Percentiles rank a stretch among this genome's conserved stretches.
Conservation (phyloP, 2,888 invertebrate species). For the Epiblema foenella region DNA sequence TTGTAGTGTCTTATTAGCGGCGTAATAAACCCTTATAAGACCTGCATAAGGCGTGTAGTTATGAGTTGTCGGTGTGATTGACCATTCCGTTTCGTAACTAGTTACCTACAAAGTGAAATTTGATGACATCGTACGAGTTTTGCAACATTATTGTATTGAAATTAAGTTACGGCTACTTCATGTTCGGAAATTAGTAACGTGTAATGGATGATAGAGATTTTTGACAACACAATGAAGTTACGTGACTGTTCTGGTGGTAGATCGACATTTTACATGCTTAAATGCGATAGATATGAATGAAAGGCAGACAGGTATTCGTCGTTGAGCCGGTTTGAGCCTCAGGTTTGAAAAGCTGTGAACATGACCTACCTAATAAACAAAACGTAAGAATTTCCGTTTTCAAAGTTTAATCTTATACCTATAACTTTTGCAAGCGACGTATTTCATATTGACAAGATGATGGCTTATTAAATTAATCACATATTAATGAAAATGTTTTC, state of each 20-base stretch:
- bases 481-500: not conserved
- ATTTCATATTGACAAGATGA: not conserved
- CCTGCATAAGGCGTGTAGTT: conserved; percentile 23
- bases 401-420: too few species aligned
- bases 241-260: conserved; percentile 22
- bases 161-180: conserved; percentile 39
- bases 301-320: not conserved
- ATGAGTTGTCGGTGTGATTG: conserved; percentile 18
- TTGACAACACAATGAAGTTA: conserved; percentile 38
- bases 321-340: too few species aligned
- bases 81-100: conserved; percentile 45
- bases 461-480: not conserved
- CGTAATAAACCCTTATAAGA: conserved; percentile 26
- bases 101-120: conserved; percentile 48
- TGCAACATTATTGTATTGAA: conserved; percentile 46
- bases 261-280: conserved; percentile 26
- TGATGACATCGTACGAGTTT: conserved; percentile 44
- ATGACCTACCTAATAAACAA: too few species aligned
- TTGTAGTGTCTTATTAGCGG: conserved; percentile 12
- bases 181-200: conserved; percentile 34
- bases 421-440: too few species aligned
- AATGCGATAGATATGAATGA: conserved; percentile 1
- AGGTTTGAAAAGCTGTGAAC: too few species aligned
- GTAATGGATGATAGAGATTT: conserved; percentile 23
- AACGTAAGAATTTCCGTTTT: too few species aligned